Base-by-base conservation (phyloP, 2,888 invertebrate genomes). In the Clepsis dumicolana region DNA sequence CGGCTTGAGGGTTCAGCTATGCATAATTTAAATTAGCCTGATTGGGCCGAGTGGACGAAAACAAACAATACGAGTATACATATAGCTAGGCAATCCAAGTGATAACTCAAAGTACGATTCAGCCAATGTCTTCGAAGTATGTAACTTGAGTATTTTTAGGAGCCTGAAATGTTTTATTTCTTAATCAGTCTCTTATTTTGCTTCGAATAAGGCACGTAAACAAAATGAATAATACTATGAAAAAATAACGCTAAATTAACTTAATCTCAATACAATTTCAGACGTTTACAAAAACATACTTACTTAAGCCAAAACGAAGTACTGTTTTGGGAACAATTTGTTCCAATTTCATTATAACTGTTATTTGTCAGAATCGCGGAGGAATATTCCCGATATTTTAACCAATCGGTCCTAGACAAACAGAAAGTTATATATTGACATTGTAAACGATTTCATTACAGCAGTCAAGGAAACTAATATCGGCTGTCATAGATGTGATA, bases 1-100 rank as follows among this genome's bases (percentile, higher is more conserved):
- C 2, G 25, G 76, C 77, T 75, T 74, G 79, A 81, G 77, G 77
- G 73, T 66, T 62, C 71, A 71, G 74, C 72, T 77, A 76, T 75
- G 74, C 75, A 74, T 74, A 72, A n/a, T 74, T 77, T 75, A 73
- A 73, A 72, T 71, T 71, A 65, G 70, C 72, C 70, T 75, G 73
- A 72, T 71, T 65, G 64, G 35, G 59, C 64, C 65, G 41, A 66
- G 64, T 63, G 60, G 53, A 64, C 48, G 27, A 32, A 57, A 29
- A 16, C 21, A 56, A 50, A 52, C 65, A 48, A 50, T 24, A 57
- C 41, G 38, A 29, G 29, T 3, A 29, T 29, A 29, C 4, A 7
- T n/a, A n/a, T n/a, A 29, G 29, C 29, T 7, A n/a, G 29, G 7
- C 29, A 29, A 7, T 29, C 29, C n/a, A 7, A 29, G 29, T 29